These are phyloP conservation scores for Agrochola lychnidis DNA, from an alignment of 2,888 invertebrate species.

Conservation along the genomic window DNA sequence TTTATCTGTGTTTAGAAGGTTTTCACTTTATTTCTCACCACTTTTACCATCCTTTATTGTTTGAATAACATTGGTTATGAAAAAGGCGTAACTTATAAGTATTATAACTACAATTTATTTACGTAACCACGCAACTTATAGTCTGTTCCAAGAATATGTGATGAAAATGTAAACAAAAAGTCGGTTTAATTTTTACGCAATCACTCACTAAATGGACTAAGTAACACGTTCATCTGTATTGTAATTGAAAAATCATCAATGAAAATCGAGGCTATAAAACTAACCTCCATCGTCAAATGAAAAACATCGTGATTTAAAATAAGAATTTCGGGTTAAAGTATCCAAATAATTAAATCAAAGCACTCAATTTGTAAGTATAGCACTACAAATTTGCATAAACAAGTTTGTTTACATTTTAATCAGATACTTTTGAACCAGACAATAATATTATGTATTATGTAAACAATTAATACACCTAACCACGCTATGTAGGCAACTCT, in stretches of 20 bases:
- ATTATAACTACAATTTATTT: background rate
- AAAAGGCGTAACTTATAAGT: background rate
- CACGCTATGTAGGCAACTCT: slow-evolving; percentile 11
- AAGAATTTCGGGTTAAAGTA: background rate
- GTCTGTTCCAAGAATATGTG: background rate
- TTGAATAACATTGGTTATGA: too few species aligned
- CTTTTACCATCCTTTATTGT: too few species aligned
- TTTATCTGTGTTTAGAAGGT: too few species aligned
- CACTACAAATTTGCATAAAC: background rate
- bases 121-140: background rate
- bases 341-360: background rate
- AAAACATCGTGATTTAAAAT: background rate
- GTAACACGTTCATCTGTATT: background rate
- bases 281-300: background rate
- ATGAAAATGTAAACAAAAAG: background rate
- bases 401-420: slow-evolving; percentile 1
- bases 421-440: background rate
- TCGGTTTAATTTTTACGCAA: background rate
- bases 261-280: background rate
- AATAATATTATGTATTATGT: background rate
- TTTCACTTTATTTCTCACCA: too few species aligned
- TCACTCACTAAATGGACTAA: background rate
- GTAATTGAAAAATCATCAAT: background rate
- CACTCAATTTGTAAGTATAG: background rate
- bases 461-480: background rate